phyloP scores from a whole-genome alignment of 2,888 invertebrate species.

The Nemoura dubitans region DNA sequence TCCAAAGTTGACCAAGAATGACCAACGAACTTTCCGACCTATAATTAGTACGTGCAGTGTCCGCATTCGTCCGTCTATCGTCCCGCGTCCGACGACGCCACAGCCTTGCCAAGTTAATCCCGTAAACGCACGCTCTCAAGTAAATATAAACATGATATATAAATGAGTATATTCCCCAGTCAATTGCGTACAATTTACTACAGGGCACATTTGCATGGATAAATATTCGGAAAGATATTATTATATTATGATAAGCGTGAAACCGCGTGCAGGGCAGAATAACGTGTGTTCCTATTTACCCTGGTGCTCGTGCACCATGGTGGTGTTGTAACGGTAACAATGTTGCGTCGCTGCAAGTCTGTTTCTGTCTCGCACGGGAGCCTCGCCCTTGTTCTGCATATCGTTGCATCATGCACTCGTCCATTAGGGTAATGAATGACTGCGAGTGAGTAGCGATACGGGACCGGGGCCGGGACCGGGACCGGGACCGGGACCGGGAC shows the following conservation, averaged over 20 bases:
- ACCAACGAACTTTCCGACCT: too few relatives aligned
- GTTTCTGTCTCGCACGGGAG: not conserved
- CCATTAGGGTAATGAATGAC: not conserved
- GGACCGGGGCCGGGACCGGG: not conserved
- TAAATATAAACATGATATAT: conserved; percentile 3
- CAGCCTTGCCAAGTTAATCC: too few relatives aligned
- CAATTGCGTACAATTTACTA: not conserved
- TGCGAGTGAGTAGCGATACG: not conserved
- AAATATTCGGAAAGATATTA: not conserved
- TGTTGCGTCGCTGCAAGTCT: not conserved
- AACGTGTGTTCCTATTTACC: not conserved
- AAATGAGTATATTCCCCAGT: not conserved
- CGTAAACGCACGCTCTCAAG: not conserved
- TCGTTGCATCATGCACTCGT: not conserved
- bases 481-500: not conserved
- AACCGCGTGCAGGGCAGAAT: not conserved
- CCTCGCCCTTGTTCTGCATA: conserved; percentile 9
- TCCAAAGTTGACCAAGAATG: too few relatives aligned
- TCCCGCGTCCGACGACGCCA: too few relatives aligned
- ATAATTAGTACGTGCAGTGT: too few relatives aligned
- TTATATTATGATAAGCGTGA: conserved; percentile 14
- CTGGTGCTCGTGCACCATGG: not conserved
- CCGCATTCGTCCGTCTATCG: too few relatives aligned
- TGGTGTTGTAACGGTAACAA: not conserved
- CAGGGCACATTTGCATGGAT: not conserved